Base-by-base conservation (phyloP, 2,797 vertebrate genomes). In the Catostomus latipinnis region DNA sequence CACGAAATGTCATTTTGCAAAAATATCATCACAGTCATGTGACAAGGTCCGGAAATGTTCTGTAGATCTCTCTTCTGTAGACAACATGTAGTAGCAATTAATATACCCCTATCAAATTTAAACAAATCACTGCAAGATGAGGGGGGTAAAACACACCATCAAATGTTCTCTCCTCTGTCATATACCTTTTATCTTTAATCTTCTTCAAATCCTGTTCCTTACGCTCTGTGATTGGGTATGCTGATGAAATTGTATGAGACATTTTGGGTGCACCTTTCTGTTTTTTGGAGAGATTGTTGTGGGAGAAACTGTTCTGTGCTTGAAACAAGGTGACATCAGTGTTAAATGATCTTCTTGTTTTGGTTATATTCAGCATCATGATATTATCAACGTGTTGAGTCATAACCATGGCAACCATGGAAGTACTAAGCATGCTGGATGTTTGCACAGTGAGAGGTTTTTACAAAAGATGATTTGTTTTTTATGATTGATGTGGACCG, bases 121-220 rank as follows among this genome's bases (percentile, higher is more conserved):
- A 34, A 34, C 34, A 34, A 34, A 34, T 54, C 43, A 71, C 46
- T 58, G 43, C 62, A 67, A 57, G 14, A 16, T 10, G 6, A 53
- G 16, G 43, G 9, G 7, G 5, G 9, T 22, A 6, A 46, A 13
- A 18, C 46, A 18, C 45, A 22, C 34, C 34, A 58, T 76, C 63
- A 50, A 63, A 14, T 76, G 74, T 61, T 61, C 16, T 34, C 56
- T 76, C 11, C 50, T 54, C 6, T 56, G 49, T 75, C 11, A 18
- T 48, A 60, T 48, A 49, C 43, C 48, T 43, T 43, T 74, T 53
- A 45, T 63, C 13, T 49, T 45, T 84, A 87, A 88, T 89, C 83
- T 88, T 82, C 75, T 57, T 22, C 63, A 81, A 82, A 83, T 84
- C 78, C 65, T 74, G 85, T 83, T 86, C 81, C 83, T 88, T 86